Percentiles rank a stretch among this genome's conserved stretches.
phyloP scores from a whole-genome alignment of 2,797 vertebrate genomes.

The Enoplosus armatus region DNA sequence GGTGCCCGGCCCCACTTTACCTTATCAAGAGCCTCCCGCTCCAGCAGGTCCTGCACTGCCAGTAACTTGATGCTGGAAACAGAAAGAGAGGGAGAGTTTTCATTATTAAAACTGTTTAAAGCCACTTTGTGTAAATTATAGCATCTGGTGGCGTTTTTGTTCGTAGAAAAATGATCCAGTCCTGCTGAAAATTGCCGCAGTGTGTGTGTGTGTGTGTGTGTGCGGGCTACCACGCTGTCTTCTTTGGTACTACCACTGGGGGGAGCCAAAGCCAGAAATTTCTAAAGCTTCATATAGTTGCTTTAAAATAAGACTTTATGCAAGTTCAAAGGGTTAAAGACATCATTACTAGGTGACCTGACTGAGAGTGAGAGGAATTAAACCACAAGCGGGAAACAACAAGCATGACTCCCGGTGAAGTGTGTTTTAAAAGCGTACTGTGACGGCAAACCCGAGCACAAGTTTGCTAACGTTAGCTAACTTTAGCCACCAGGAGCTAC shows the following conservation, averaged over 20 bases:
- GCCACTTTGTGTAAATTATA: not conserved
- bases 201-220: not conserved
- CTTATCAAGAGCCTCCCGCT: constrained; percentile 95
- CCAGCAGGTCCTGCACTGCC: constrained; percentile 94
- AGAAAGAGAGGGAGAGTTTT: constrained; percentile 33
- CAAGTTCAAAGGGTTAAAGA: not conserved
- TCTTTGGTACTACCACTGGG: not conserved
- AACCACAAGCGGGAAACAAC: not conserved
- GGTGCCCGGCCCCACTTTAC: constrained; percentile 57
- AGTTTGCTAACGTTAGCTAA: not conserved
- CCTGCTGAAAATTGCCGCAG: not conserved
- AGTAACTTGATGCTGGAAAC: constrained; percentile 92
- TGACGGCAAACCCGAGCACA: not conserved
- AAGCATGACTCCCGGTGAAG: not conserved
- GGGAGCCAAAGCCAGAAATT: not conserved
- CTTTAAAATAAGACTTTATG: not conserved
- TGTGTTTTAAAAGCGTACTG: not conserved
- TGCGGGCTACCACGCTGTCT: too few species aligned
- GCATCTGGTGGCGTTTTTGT: not conserved
- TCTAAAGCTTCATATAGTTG: too few species aligned
- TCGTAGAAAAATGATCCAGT: too few species aligned
- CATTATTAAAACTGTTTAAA: not conserved
- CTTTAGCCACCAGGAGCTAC: not conserved
- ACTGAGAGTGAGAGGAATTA: not conserved
- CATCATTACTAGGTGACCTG: not conserved